Percentiles rank a stretch among this genome's conserved stretches.
Evolutionary conservation across 1,140 invertebrate species (phyloP).

Genomic region (Bombus consobrinus): DNA sequence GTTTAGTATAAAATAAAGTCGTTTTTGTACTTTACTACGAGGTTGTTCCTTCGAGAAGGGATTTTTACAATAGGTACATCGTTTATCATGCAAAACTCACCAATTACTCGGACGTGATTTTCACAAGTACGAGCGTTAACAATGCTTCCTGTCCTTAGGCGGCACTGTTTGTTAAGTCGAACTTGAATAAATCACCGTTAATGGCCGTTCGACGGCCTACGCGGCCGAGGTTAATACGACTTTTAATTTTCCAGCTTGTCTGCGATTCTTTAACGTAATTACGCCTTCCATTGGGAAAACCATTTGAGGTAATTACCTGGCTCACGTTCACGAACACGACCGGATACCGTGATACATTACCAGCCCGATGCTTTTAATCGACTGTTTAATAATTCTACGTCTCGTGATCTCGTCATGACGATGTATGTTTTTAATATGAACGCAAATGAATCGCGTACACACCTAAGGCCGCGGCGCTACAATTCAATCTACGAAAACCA

Average conservation of each 20-base stretch:
- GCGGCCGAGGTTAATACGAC: conserved; percentile 42
- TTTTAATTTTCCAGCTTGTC: conserved; percentile 47
- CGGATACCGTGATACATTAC: conserved; percentile 11
- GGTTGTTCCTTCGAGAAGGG: too few species aligned
- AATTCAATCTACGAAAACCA: conserved; percentile 31
- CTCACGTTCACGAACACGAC: too few species aligned
- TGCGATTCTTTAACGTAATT: conserved; percentile 54
- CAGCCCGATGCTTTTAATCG: conserved; percentile 41
- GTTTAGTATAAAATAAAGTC: too few species aligned
- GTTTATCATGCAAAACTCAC: too few species aligned
- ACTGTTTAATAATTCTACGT: conserved; percentile 49
- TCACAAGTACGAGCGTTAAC: too few species aligned
- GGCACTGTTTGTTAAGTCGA: conserved; percentile 28
- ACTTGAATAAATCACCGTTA: conserved; percentile 45
- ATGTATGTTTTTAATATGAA: conserved; percentile 18
- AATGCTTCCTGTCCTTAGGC: neutral
- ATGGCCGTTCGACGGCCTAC: conserved; percentile 37
- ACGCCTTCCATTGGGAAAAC: conserved; percentile 53
- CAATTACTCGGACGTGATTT: too few species aligned
- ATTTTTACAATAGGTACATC: too few species aligned
- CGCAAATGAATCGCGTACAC: conserved; percentile 2
- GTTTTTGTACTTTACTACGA: too few species aligned
- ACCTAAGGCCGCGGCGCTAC: neutral
- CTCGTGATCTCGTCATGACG: conserved; percentile 38
- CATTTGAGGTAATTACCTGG: conserved; percentile 49